These are phyloP conservation scores for Peromyscus melanophrys DNA, from an alignment of 2,797 vertebrate species.

Conservation along the genomic window DNA sequence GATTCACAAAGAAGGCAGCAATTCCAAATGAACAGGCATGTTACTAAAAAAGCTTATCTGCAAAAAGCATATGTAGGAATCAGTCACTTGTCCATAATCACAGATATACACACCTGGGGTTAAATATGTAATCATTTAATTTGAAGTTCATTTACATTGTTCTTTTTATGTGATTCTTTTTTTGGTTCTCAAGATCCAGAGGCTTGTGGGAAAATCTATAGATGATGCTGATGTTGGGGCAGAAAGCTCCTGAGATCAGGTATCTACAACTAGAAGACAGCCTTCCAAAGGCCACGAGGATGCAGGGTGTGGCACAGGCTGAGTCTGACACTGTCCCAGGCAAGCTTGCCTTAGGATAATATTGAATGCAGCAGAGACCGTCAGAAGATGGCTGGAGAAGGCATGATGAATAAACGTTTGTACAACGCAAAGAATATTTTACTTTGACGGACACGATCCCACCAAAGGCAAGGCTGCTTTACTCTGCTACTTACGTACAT, in stretches of 20 bases:
- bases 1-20: not conserved
- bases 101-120: not conserved
- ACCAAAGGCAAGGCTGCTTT: not conserved
- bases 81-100: not conserved
- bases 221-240: not conserved
- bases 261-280: not conserved
- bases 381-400: not conserved
- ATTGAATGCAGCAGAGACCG: not conserved
- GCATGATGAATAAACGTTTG: not conserved
- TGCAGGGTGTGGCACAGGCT: not conserved
- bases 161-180: slow-evolving; percentile 35
- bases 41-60: not conserved
- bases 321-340: not conserved
- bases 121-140: not conserved
- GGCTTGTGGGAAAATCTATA: not conserved
- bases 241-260: not conserved
- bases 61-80: not conserved
- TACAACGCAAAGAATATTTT: slow-evolving; percentile 57
- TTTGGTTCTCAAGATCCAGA: not conserved
- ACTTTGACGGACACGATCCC: not conserved
- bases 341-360: not conserved
- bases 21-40: not conserved
- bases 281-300: not conserved
- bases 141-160: not conserved
- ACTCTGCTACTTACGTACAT: not conserved